These are phyloP conservation scores for Drosophila limbata DNA, from an alignment of 2,888 invertebrate species.

Conservation along the genomic window DNA sequence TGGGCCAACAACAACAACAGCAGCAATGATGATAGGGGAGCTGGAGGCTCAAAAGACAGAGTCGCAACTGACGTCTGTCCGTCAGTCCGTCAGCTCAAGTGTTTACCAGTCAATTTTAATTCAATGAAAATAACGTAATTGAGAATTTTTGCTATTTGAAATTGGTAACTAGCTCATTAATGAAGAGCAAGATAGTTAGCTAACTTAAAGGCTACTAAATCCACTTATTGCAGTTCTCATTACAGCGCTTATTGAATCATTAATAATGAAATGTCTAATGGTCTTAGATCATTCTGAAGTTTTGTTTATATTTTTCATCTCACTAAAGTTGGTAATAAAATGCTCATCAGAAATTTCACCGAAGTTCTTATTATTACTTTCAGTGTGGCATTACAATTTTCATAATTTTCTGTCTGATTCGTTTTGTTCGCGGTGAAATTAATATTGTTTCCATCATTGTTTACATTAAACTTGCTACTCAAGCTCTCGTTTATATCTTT, in stretches of 20 bases:
- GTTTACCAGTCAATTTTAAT: conserved; percentile 69
- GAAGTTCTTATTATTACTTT: not conserved
- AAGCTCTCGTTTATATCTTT: no score
- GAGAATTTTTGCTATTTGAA: conserved; percentile 37
- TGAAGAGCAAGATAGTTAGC: conserved; percentile 2
- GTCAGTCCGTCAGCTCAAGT: conserved; percentile 57
- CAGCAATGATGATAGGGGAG: conserved; percentile 11
- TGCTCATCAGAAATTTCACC: not conserved
- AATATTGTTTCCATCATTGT: no score
- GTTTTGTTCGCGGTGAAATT: no score
- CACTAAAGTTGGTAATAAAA: not conserved
- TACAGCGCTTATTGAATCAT: not conserved
- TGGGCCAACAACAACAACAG: conserved; percentile 14
- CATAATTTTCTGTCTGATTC: no score
- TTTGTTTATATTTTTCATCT: not conserved
- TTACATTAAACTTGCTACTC: no score
- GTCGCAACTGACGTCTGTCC: conserved; percentile 12
- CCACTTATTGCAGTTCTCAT: not conserved
- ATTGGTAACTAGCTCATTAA: conserved; percentile 26
- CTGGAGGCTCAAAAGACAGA: conserved; percentile 4
- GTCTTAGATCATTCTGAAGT: no score
- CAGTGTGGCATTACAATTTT: not conserved
- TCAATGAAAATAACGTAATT: conserved; percentile 67
- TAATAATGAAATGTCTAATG: not conserved
- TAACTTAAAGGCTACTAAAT: not conserved